Percentiles rank a stretch among this genome's conserved stretches.
phyloP scores from a whole-genome alignment of 2,797 vertebrate species.

The Muscicapa striata region DNA sequence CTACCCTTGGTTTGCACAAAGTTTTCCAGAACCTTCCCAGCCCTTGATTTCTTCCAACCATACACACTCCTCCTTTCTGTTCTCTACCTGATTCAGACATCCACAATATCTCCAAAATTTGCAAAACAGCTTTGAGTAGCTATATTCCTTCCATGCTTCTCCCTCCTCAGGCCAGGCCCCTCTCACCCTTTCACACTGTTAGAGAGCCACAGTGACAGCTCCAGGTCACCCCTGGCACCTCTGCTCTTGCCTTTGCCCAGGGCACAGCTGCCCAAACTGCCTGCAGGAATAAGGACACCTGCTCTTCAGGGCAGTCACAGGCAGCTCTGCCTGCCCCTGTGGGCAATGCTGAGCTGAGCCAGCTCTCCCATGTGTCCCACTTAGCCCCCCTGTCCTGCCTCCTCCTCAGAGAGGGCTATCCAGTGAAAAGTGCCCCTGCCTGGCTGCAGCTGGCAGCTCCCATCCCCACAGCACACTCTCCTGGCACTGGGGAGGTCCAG shows the following conservation, averaged over 20 bases:
- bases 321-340: not conserved
- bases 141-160: not conserved
- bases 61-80: not conserved
- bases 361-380: not conserved
- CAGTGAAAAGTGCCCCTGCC: not conserved
- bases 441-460: not conserved
- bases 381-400: not conserved
- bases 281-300: not conserved
- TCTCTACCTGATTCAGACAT: not conserved
- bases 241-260: not conserved
- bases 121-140: not conserved
- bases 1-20: not conserved
- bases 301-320: not conserved
- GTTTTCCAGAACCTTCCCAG: not conserved
- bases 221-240: not conserved
- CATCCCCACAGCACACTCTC: not conserved
- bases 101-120: not conserved
- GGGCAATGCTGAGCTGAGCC: fast-evolving
- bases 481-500: not conserved
- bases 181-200: fast-evolving
- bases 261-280: not conserved
- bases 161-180: not conserved
- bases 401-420: fast-evolving
- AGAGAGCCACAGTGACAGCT: fast-evolving
- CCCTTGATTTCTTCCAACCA: not conserved